Base-by-base conservation (phyloP, 1,140 invertebrate genomes). In the Bombus pascuorum region DNA sequence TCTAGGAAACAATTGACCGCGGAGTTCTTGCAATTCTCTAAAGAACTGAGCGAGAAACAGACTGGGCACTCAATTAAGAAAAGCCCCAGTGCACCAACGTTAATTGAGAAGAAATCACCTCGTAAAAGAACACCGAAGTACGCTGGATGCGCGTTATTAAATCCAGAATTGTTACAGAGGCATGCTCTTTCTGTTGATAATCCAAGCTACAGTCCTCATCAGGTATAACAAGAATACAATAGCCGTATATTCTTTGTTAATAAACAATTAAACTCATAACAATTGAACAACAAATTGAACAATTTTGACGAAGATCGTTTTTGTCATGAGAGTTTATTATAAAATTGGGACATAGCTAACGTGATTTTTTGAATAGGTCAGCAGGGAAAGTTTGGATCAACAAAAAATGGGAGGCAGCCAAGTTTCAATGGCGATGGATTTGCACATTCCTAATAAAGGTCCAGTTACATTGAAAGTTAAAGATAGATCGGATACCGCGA, bases 161-260 rank as follows among this genome's bases (percentile, higher is more conserved):
- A 96, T 92, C 96, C 96, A 13, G 94, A 95, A 86, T 89, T 95
- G 68, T 89, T 96, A 6, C 96, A 96, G 53, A 95, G 97, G 89
- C 97, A 97, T 92, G 97, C 97, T 25, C 94, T 97, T 39, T 97
- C 97, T 28, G 96, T 97, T 79, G 97, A 97, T 90, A 96, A 96
- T 85, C 93, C 96, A 81, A 86, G 95, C 91, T 92, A 95, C 86
- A 95, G 91, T 87, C 92, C 93, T 15, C 93, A 94, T 68, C 91
- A 93, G 92, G 92, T 93, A 89, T 42, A 15, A 62, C 8, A 62
- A 37, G 9, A 15, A 68, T 39, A 34, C 4, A 75, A 8, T 22
- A 32, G 6, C 13, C 53, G 37, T 75, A 47, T 25, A 4, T 32
- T 53, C 47, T 22, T 53, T 22, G 18, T 22, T 53, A 53, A 53